Percentiles rank a stretch among this genome's conserved stretches.
These are phyloP conservation scores for Coelogynopora nodosa DNA, from an alignment of 2,888 invertebrate genomes.

Conservation along the genomic window DNA sequence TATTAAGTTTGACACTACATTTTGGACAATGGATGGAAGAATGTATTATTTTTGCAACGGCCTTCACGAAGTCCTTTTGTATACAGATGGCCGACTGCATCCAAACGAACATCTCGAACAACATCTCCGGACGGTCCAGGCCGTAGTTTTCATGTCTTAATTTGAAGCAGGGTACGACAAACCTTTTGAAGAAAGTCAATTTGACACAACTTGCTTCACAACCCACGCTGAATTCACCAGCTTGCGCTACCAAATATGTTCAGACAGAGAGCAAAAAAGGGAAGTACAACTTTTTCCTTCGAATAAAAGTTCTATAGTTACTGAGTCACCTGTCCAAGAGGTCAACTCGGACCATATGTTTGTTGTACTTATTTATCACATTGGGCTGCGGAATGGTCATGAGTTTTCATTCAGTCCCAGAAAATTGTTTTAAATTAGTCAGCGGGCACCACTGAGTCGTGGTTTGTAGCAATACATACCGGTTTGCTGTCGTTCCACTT, in stretches of 20 bases:
- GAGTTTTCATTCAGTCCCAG: neutral
- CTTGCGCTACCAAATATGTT: too few relatives aligned
- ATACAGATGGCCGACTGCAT: neutral
- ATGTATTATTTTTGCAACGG: too few relatives aligned
- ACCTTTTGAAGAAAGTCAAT: neutral
- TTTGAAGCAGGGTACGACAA: too few relatives aligned
- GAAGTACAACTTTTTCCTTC: slow-evolving; percentile 40
- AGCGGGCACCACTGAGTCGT: slow-evolving; percentile 6
- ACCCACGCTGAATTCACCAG: neutral
- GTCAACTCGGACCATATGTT: slow-evolving; percentile 34
- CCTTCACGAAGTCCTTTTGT: neutral
- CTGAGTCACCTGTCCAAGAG: slow-evolving; percentile 36
- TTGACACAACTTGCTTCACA: neutral
- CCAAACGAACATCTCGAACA: neutral
- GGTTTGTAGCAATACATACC: slow-evolving; percentile 31
- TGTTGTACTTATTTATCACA: slow-evolving; percentile 36
- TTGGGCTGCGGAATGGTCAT: slow-evolving; percentile 3
- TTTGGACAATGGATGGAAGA: too few relatives aligned
- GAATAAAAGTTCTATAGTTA: slow-evolving; percentile 35
- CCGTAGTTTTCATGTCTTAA: too few relatives aligned
- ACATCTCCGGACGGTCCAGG: too few relatives aligned
- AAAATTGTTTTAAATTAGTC: neutral
- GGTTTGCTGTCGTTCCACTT: slow-evolving; percentile 30
- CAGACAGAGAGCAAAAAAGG: too few relatives aligned
- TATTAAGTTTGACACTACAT: too few relatives aligned